phyloP scores from a whole-genome alignment of 2,888 invertebrate species.

The Sesia bembeciformis region DNA sequence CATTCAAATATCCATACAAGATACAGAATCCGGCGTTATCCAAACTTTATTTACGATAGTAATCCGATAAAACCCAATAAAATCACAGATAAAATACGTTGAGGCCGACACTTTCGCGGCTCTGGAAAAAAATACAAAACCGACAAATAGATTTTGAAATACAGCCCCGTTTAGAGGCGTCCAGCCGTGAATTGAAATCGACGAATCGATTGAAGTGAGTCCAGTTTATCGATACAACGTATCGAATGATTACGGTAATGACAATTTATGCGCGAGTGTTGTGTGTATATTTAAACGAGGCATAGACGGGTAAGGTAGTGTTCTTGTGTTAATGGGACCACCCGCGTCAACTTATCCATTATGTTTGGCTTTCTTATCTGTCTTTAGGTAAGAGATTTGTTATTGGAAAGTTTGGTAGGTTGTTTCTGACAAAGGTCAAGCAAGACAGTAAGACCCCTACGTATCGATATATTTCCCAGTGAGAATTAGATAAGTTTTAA shows the following conservation, averaged over 20 bases:
- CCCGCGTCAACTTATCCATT: constrained; percentile 23
- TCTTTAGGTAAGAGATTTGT: neutral
- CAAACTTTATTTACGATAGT: constrained; percentile 38
- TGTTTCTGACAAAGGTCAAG: too few relatives aligned
- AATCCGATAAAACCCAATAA: constrained; percentile 51
- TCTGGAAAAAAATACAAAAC: constrained; percentile 23
- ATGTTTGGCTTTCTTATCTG: neutral
- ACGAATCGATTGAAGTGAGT: constrained; percentile 41
- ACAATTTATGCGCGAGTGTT: constrained; percentile 61
- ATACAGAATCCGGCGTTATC: too few relatives aligned
- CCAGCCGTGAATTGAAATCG: constrained; percentile 41
- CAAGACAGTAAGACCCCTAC: too few relatives aligned
- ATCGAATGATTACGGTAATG: constrained; percentile 65
- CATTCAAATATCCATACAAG: too few relatives aligned
- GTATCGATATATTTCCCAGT: too few relatives aligned
- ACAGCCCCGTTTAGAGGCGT: constrained; percentile 33
- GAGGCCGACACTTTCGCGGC: constrained; percentile 27
- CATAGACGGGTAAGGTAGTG: constrained; percentile 41
- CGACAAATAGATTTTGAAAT: constrained; percentile 27
- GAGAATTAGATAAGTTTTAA: too few relatives aligned
- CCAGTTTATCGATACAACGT: constrained; percentile 48
- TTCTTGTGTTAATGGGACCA: constrained; percentile 50
- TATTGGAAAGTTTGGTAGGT: too few relatives aligned
- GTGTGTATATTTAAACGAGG: constrained; percentile 61
- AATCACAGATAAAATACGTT: constrained; percentile 44